Base-by-base conservation (phyloP, 2,113 vertebrate species). In the Aegithalos caudatus region DNA sequence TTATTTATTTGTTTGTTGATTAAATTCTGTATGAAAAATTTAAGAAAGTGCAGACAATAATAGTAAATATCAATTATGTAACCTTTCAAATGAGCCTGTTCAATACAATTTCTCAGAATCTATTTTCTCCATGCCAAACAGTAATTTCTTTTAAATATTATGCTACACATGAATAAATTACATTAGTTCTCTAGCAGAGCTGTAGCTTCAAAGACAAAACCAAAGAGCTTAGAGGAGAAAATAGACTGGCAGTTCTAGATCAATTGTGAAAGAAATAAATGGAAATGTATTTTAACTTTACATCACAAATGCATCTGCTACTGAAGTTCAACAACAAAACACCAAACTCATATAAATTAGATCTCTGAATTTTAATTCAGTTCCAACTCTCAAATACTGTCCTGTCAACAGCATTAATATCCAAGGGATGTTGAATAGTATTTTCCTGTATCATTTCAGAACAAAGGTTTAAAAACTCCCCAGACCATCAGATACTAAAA, bases 11-110 rank as follows among this genome's bases (percentile, higher is more conserved):
- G 1, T 62, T 73, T 90, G 53, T 44, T 94, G 74, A 94, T 95
- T 90, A 73, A 76, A 81, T 91, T 88, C 86, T 22, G 17, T 35
- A 86, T 73, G 60, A 94, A 91, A 81, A 79, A 86, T 72, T 89
- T 42, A 95, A 92, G 76, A 18, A 92, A 91, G 9, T 67, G 37
- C 13, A 70, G 44, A 84, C 16, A 88, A 81, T 91, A 77, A 84
- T 37, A 79, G 51, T 80, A 94, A 94, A 92, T 88, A 94, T 77
- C 77, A 94, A 86, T 92, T 89, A 66, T 58, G 24, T 44, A 82
- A 66, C 50, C 6, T 80, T 50, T 94, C 51, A 81, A 23, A 96
- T 74, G 56, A 91, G 12, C 10, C 69, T 85, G 8, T 84, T 91
- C 57, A 83, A 91, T 27, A 67, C 12, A 74, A 74, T 42, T 91